Conservation (phyloP, 2,888 invertebrate species). For the Spisula solida region DNA sequence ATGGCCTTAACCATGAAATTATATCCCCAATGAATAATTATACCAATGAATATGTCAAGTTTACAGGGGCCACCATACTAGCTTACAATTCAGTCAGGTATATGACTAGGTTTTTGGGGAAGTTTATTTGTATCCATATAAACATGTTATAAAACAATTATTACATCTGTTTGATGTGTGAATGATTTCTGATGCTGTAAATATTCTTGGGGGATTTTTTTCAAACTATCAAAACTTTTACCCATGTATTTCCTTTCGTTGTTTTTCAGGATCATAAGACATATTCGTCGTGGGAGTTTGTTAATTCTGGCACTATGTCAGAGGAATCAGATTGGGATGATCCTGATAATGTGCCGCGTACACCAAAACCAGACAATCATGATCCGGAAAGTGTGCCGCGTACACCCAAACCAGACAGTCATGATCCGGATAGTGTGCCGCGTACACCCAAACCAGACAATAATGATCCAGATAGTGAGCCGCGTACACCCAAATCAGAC, state of each 20-base stretch:
- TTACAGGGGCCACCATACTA: no score
- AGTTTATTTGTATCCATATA: no score
- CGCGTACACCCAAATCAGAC: not conserved
- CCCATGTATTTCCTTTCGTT: not conserved
- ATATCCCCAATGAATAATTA: no score
- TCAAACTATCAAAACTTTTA: not conserved
- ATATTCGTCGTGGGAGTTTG: conserved; percentile 62
- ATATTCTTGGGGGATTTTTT: not conserved
- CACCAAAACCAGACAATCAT: not conserved
- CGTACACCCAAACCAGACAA: not conserved
- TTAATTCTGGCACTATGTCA: conserved; percentile 40
- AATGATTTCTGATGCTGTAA: no score
- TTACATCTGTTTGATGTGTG: no score
- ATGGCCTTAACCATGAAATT: no score
- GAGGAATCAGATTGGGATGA: conserved; percentile 55
- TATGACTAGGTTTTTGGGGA: no score
- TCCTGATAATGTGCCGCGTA: conserved; percentile 27
- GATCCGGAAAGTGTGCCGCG: conserved; percentile 31
- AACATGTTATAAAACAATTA: no score
- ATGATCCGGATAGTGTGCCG: conserved; percentile 16
- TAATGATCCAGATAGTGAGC: conserved; percentile 7
- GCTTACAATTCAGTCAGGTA: no score
- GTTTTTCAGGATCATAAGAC: conserved; percentile 58
- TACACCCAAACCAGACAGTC: not conserved
- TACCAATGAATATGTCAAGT: no score